These are phyloP conservation scores for Uropetala carovei DNA, from an alignment of 2,888 invertebrate species.

Conservation along the genomic window DNA sequence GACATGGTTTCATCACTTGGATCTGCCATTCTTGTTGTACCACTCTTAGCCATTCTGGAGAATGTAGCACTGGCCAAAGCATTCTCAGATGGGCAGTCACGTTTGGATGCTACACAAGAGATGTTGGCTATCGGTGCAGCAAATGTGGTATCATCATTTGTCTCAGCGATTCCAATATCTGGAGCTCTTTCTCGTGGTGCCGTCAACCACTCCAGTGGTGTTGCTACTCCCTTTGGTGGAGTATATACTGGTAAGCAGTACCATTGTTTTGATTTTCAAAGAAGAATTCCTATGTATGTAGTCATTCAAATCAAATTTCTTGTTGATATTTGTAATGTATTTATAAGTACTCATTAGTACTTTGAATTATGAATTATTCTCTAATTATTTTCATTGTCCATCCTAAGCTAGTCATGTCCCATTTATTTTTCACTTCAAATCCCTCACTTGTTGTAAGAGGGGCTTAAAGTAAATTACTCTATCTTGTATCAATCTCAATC, in stretches of 20 bases:
- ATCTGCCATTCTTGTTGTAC: constrained; percentile 82
- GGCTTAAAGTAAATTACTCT: too few relatives aligned
- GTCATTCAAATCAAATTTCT: too few relatives aligned
- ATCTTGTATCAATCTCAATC: too few relatives aligned
- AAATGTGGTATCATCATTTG: constrained; percentile 83
- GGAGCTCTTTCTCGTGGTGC: constrained; percentile 82
- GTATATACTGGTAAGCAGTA: constrained; percentile 78
- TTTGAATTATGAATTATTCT: too few relatives aligned
- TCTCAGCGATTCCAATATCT: constrained; percentile 82
- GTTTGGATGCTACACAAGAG: constrained; percentile 83
- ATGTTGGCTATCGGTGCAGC: constrained; percentile 82
- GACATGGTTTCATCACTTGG: constrained; percentile 81
- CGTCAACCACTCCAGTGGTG: constrained; percentile 84
- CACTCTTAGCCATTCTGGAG: constrained; percentile 82
- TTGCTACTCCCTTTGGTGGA: constrained; percentile 82
- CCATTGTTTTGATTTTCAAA: too few relatives aligned
- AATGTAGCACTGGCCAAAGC: constrained; percentile 85
- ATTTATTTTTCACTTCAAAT: too few relatives aligned
- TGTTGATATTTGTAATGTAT: too few relatives aligned
- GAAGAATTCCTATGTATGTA: too few relatives aligned
- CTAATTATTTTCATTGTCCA: too few relatives aligned
- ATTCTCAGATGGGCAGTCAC: constrained; percentile 77
- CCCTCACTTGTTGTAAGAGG: too few relatives aligned
- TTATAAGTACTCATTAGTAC: too few relatives aligned
- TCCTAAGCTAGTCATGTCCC: too few relatives aligned